A percentile compares a stretch with the other conserved stretches of the same genome.
These are phyloP conservation scores for Tenebrio molitor DNA, from an alignment of 1,140 invertebrate genomes.

Conservation along the genomic window DNA sequence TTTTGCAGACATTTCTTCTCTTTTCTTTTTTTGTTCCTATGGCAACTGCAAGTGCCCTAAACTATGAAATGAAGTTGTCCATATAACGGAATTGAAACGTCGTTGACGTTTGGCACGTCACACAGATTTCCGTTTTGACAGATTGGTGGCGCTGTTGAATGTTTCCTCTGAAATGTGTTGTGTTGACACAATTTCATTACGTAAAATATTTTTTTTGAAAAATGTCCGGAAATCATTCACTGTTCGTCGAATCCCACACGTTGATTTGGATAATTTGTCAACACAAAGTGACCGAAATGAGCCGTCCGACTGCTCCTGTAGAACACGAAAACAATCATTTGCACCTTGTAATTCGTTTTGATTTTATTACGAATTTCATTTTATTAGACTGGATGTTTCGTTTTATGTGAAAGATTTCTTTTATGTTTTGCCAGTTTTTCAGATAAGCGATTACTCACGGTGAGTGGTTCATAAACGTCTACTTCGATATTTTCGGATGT, in stretches of 20 bases:
- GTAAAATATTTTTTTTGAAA: no score
- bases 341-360: not conserved
- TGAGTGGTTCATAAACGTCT: not conserved
- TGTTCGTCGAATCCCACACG: not conserved
- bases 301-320: not conserved
- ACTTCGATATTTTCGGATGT: not conserved
- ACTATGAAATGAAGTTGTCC: no score
- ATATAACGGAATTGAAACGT: no score
- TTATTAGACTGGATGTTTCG: not conserved
- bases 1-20: no score
- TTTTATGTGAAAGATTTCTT: slow-evolving; percentile 3
- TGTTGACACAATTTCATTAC: no score
- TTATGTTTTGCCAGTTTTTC: not conserved
- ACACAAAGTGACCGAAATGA: not conserved
- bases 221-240: no score
- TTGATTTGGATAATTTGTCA: not conserved
- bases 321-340: not conserved
- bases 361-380: not conserved
- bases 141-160: no score
- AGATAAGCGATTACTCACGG: not conserved
- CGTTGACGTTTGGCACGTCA: no score
- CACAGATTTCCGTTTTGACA: no score
- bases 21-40: no score
- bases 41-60: no score
- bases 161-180: no score